Conservation (phyloP, 1,140 invertebrate species). For the Pachypeltis micranthus region DNA sequence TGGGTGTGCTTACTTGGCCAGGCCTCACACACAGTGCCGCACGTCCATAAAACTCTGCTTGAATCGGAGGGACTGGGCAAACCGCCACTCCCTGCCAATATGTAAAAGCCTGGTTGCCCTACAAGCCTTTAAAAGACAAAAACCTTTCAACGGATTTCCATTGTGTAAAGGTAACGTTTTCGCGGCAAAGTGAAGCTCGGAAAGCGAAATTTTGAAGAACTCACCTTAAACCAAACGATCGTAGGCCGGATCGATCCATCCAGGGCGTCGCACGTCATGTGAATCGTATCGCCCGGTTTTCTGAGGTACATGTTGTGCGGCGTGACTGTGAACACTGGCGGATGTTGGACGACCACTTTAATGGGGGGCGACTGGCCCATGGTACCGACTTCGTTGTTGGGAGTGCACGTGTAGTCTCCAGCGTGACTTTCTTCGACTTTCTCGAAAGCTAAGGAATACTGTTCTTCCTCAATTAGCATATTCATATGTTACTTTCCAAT, state of each 20-base stretch:
- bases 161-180: too few species aligned
- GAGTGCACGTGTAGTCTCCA: slow-evolving; percentile 79
- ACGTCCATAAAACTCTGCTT: too few species aligned
- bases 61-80: too few species aligned
- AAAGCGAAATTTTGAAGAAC: too few species aligned
- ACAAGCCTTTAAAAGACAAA: too few species aligned
- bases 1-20: too few species aligned
- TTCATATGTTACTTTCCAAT: background rate
- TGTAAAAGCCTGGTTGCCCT: too few species aligned
- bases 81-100: too few species aligned
- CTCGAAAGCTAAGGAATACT: background rate
- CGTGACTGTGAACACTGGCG: slow-evolving; percentile 60
- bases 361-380: slow-evolving; percentile 73
- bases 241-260: slow-evolving; percentile 60
- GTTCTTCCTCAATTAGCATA: background rate
- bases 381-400: slow-evolving; percentile 78
- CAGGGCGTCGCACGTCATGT: slow-evolving; percentile 70
- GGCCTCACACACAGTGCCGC: too few species aligned
- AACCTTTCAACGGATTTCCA: too few species aligned
- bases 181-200: too few species aligned
- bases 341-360: slow-evolving; percentile 76
- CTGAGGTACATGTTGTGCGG: slow-evolving; percentile 70
- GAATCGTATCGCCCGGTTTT: slow-evolving; percentile 65
- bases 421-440: slow-evolving; percentile 62
- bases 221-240: slow-evolving; percentile 78